A percentile compares a stretch with the other conserved stretches of the same genome.
phyloP scores from a whole-genome alignment of 1,140 invertebrate genomes.

The Aphis craccivora region DNA sequence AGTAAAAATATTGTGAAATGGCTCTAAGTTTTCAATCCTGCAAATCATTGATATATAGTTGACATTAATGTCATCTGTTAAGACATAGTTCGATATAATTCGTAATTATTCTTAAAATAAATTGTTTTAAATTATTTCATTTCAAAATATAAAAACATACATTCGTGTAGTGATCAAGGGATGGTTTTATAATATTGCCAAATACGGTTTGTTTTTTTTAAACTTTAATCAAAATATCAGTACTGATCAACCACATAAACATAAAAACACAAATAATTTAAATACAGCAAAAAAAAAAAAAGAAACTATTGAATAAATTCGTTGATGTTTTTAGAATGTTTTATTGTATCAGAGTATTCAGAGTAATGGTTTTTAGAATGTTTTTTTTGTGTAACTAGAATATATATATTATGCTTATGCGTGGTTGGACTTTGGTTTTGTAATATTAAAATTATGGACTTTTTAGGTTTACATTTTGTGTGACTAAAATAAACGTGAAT shows the following conservation, averaged over 20 bases:
- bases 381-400: background rate
- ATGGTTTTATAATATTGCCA: too few relatives aligned
- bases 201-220: too few relatives aligned
- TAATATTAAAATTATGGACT: conserved; percentile 12
- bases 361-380: background rate
- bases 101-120: background rate
- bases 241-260: too few relatives aligned
- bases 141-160: background rate
- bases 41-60: background rate
- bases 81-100: background rate
- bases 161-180: too few relatives aligned
- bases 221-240: background rate
- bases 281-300: too few relatives aligned
- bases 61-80: background rate
- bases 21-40: background rate
- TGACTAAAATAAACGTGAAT: background rate
- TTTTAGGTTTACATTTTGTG: background rate
- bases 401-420: background rate
- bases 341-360: background rate
- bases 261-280: too few relatives aligned
- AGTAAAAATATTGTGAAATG: background rate
- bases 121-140: background rate
- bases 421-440: background rate
- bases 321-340: background rate
- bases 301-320: background rate